Base-by-base conservation (phyloP, 1,140 invertebrate genomes). In the Homalodisca vitripennis region DNA sequence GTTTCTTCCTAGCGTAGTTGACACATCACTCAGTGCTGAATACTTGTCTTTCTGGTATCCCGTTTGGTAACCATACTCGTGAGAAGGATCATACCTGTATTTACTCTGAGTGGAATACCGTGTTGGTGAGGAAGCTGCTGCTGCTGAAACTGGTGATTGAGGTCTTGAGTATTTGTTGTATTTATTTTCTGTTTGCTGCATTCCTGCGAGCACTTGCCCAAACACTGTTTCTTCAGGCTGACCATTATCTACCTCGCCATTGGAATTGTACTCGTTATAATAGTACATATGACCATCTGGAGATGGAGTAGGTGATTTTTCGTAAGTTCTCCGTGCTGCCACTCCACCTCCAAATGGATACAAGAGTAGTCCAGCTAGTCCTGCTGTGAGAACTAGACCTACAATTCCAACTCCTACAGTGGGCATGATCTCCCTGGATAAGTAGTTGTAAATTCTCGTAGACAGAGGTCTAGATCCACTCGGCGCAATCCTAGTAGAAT, bases 381-480 rank as follows among this genome's bases (percentile, higher is more conserved):
- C 90, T 14, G 87, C 86, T 34, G 87, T 82, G 14, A 90, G 82
- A 47, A 89, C 86, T 41, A 91, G 76, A 6, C 89, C 89, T 20
- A 91, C 85, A 22, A 91, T 78, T 74, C 90, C 89, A 0, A 92
- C 86, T 22, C 90, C 89, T 20, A 92, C 88, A 67, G 87, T 88
- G 0, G 89, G 89, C 86, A 92, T 90, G 0, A 92, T 88, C 82
- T 91, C 90, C 74, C 89, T 81, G 10, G 89, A 88, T 24, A 92
- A 77, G 73, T 90, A 92, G 75, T 90, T 91, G 72, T 91, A 92
- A 31, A 92, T 87, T 77, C 90, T 87, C 0, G 88, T 88, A 26
- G 87, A 84, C 1, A 91, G 6, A 85, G 78, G 71, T 80, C 81
- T 70, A 79, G 80, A 73, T 79, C 81, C 20, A 48, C 78, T 67